phyloP scores from a whole-genome alignment of 2,888 invertebrate genomes.

The Acronicta alni region DNA sequence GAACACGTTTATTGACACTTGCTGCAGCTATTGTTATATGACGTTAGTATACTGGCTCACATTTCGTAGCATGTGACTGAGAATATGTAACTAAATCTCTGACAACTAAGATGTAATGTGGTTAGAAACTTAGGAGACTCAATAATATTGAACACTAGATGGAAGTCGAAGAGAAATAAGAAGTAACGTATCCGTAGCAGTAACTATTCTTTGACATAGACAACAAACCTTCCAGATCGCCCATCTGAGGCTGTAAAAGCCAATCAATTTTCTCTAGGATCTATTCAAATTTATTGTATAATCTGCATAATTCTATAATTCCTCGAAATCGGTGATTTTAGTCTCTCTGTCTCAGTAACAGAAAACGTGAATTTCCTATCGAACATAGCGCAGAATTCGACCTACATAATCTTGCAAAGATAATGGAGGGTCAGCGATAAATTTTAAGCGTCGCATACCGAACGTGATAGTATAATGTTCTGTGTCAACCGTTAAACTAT shows the following conservation, averaged over 20 bases:
- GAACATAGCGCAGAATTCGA: slow-evolving; percentile 24
- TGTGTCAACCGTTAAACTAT: slow-evolving; percentile 28
- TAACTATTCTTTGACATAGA: no score
- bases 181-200: no score
- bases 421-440: slow-evolving; percentile 51
- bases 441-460: slow-evolving; percentile 38
- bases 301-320: no score
- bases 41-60: slow-evolving; percentile 14
- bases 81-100: slow-evolving; percentile 1
- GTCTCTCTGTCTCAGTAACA: background rate
- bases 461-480: slow-evolving; percentile 24
- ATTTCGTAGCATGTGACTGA: slow-evolving; percentile 1
- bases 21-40: slow-evolving; percentile 32
- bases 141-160: no score
- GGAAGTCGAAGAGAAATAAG: no score
- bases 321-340: background rate
- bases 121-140: no score
- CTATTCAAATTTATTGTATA: no score
- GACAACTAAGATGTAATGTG: background rate
- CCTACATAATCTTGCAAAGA: slow-evolving; percentile 40
- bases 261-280: no score
- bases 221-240: no score
- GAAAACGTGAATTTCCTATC: no score
- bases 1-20: slow-evolving; percentile 46
- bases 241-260: no score